Base-by-base conservation (phyloP, 2,888 invertebrate genomes). In the Cataglyphis albicans region DNA sequence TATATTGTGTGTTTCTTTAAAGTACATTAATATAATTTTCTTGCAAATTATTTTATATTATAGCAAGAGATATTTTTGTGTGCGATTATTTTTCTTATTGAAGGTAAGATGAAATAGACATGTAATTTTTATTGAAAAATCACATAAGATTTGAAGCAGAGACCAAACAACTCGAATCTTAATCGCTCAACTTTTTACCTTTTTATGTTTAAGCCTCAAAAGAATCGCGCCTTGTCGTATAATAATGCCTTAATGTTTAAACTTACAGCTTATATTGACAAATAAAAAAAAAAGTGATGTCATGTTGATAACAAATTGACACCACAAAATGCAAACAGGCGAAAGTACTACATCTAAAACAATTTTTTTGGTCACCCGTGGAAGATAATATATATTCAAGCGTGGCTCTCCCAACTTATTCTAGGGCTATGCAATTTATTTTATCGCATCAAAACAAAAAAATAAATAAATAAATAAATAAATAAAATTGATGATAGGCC, bases 241-340 rank as follows among this genome's bases (percentile, higher is more conserved):
- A 91, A 94, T 94, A 94, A 94, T 94, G 91, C 92, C 93, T 94
- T 92, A 92, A 70, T 72, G 72, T 94, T 94, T 94, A 90, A 94
- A 94, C 92, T 94, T 94, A 93, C 94, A 94, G 94, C 94, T 94
- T 93, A 88, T 91, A 93, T 92, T 92, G 93, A 93, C 91, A 93
- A 93, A 93, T 91, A 92, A 89, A 90, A 90, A 89, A 89, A 89
- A 93, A 52, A 91, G 91, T 90, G 93, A 93, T 93, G 93, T 93
- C 93, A 90, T 90, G 89, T 93, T 92, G 78, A 80, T 70, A 80
- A 48, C 91, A 92, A 91, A 93, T 92, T 92, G 91, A 93, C 92
- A 91, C 84, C 86, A 90, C 90, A 93, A 93, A 93, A 92, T 91
- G 92, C 91, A 91, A 92, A 90, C 92, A 91, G 90, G 90, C 91